phyloP scores from a whole-genome alignment of 2,888 invertebrate species.

The Ecdyonurus torrentis region DNA sequence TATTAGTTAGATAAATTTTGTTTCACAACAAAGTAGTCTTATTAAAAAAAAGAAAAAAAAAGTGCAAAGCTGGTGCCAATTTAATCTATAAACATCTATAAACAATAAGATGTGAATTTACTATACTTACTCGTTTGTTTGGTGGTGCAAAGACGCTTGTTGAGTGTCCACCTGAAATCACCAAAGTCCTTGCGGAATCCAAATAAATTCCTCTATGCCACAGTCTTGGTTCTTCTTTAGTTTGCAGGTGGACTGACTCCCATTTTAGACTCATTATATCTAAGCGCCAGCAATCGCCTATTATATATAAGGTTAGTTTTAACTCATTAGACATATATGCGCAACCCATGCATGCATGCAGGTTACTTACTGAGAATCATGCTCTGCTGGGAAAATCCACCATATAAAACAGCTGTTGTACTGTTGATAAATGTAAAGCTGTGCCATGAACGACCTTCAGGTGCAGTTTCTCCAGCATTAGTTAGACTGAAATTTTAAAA shows the following conservation, averaged over 20 bases:
- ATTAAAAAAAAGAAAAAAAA: too few relatives aligned
- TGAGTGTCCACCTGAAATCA: slow-evolving; percentile 12
- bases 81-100: too few relatives aligned
- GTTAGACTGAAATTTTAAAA: slow-evolving; percentile 3
- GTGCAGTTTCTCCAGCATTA: slow-evolving; percentile 5
- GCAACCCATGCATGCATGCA: neutral
- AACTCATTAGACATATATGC: neutral
- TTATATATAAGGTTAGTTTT: neutral
- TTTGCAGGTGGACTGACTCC: neutral
- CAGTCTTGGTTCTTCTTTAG: slow-evolving; percentile 9
- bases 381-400: slow-evolving; percentile 17
- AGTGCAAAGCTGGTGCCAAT: too few relatives aligned
- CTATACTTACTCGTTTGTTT: slow-evolving; percentile 6
- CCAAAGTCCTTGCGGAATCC: slow-evolving; percentile 5
- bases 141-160: slow-evolving; percentile 5
- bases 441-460: slow-evolving; percentile 19
- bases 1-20: too few relatives aligned
- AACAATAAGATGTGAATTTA: too few relatives aligned
- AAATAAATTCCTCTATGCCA: slow-evolving; percentile 12
- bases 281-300: slow-evolving; percentile 13
- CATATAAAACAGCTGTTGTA: slow-evolving; percentile 17
- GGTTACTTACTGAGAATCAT: slow-evolving; percentile 16
- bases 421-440: slow-evolving; percentile 17
- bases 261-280: slow-evolving; percentile 9
- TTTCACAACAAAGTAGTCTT: too few relatives aligned